These are phyloP conservation scores for Eublepharis macularius DNA, from an alignment of 2,113 vertebrate species.

Conservation along the genomic window DNA sequence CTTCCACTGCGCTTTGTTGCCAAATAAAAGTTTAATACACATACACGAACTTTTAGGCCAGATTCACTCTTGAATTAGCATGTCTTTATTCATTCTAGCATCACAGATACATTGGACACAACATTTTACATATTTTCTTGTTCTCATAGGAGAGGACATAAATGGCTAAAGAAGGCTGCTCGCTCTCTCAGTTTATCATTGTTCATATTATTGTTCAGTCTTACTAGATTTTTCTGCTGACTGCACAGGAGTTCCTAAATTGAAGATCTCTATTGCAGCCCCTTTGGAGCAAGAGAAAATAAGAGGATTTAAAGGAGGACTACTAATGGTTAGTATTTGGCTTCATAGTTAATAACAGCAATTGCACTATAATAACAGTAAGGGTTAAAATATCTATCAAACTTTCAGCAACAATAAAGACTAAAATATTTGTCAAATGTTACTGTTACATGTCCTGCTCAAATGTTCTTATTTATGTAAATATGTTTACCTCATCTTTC, in stretches of 20 bases:
- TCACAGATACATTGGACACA: background rate
- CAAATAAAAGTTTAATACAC: slow-evolving; percentile 4
- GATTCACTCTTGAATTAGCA: background rate
- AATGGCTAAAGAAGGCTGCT: background rate
- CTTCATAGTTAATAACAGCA: no score
- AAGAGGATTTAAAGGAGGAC: no score
- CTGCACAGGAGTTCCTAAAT: background rate
- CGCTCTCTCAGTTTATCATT: background rate
- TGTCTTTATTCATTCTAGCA: rapidly evolving
- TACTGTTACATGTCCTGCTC: no score
- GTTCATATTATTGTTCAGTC: no score
- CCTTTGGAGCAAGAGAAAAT: background rate
- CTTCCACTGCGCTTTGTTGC: background rate
- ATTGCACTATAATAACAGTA: no score
- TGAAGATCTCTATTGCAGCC: background rate
- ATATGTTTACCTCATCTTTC: no score
- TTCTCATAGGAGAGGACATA: background rate
- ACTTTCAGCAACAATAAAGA: no score
- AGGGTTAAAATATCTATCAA: no score
- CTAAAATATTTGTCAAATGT: no score
- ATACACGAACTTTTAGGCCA: background rate
- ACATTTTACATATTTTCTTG: background rate
- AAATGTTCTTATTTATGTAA: no score
- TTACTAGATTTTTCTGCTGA: background rate
- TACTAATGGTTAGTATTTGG: no score